Evolutionary conservation across 2,888 invertebrate species (phyloP).

Genomic region (Pseudanteris insignis): DNA sequence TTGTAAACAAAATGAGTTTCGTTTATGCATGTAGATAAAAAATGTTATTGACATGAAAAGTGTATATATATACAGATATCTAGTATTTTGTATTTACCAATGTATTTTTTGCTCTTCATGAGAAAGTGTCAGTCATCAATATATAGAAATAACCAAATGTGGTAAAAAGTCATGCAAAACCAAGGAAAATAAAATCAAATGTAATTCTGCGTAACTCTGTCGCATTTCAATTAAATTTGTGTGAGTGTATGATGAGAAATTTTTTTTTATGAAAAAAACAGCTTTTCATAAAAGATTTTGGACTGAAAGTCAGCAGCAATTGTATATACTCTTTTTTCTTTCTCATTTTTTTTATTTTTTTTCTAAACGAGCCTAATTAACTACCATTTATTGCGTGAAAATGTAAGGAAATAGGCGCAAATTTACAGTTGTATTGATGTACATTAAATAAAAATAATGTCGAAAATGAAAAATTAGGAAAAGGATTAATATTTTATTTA

Average conservation of each 20-base stretch:
- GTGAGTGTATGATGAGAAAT: no score
- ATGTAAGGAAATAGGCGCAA: conserved; percentile 19
- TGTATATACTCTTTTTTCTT: conserved; percentile 20
- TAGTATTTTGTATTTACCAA: conserved; percentile 58
- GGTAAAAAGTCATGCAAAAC: conserved; percentile 41
- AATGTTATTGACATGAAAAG: conserved; percentile 11
- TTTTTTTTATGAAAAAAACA: neutral
- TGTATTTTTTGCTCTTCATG: conserved; percentile 55
- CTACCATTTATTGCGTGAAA: conserved; percentile 3
- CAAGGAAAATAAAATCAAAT: no score
- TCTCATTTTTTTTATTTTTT: neutral
- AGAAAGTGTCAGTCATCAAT: conserved; percentile 37
- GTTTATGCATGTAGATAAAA: conserved; percentile 17
- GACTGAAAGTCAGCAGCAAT: conserved; percentile 1
- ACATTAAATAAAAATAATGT: conserved; percentile 23
- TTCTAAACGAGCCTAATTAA: neutral
- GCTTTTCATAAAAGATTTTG: conserved; percentile 6
- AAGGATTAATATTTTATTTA: no score
- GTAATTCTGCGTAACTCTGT: no score
- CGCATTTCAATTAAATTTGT: conserved; percentile 3
- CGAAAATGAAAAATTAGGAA: no score
- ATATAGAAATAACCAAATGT: conserved; percentile 28
- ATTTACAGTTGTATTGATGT: conserved; percentile 31
- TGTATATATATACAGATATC: conserved; percentile 39
- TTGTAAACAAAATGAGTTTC: conserved; percentile 7